Evolutionary conservation across 1,140 invertebrate species (phyloP).

Genomic region (Neelides sp.): DNA sequence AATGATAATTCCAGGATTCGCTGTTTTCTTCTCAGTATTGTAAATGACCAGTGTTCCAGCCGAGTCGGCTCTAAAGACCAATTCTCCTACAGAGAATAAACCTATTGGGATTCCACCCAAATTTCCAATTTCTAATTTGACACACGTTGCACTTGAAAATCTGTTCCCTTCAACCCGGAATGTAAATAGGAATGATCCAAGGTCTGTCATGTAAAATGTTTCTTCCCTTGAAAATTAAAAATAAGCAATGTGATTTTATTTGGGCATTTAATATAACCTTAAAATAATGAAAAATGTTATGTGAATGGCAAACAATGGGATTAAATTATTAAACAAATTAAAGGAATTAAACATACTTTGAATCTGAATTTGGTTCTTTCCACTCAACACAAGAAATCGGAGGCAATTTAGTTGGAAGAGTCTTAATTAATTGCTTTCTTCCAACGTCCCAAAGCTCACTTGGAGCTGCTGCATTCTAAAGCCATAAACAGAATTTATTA

Average conservation of each 20-base stretch:
- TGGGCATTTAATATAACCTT: background rate
- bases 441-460: constrained; percentile 28
- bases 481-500: background rate
- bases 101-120: constrained; percentile 23
- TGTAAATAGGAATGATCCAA: constrained; percentile 27
- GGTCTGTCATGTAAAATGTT: constrained; percentile 28
- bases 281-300: background rate
- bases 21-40: constrained; percentile 30
- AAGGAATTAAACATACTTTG: constrained; percentile 19
- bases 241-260: background rate
- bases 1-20: constrained; percentile 20
- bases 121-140: constrained; percentile 26
- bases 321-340: too few species aligned
- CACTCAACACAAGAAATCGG: constrained; percentile 26
- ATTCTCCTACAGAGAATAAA: constrained; percentile 17
- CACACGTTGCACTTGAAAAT: constrained; percentile 28
- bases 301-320: too few species aligned
- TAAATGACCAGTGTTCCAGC: constrained; percentile 26
- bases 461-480: constrained; percentile 27
- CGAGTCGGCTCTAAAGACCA: constrained; percentile 27
- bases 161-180: constrained; percentile 28
- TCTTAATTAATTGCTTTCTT: constrained; percentile 26
- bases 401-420: constrained; percentile 26
- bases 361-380: constrained; percentile 15
- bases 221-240: constrained; percentile 20